A percentile compares a stretch with the other conserved stretches of the same genome.
These are phyloP conservation scores for Carposina sasakii DNA, from an alignment of 1,140 invertebrate genomes.

Conservation along the genomic window DNA sequence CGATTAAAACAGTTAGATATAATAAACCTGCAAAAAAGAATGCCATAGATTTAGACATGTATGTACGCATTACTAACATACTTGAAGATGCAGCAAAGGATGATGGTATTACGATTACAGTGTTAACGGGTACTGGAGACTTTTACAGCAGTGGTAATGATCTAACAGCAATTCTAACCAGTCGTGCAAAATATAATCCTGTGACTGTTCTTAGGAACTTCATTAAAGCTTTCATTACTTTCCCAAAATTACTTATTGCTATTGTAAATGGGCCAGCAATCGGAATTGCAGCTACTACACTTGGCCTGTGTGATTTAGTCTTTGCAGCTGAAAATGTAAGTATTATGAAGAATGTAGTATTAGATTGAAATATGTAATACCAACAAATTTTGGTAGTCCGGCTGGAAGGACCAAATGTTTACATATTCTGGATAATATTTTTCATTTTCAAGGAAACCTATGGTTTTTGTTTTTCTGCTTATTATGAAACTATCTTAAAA, in stretches of 20 bases:
- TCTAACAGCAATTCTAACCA: constrained; percentile 55
- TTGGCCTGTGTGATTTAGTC: constrained; percentile 90
- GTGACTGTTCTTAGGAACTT: constrained; percentile 74
- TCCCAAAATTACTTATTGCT: constrained; percentile 90
- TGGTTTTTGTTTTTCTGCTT: too few species aligned
- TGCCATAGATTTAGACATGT: constrained; percentile 84
- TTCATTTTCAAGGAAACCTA: too few species aligned
- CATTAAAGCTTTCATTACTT: constrained; percentile 86
- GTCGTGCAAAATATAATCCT: constrained; percentile 19
- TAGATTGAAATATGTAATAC: too few species aligned
- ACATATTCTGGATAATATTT: too few species aligned
- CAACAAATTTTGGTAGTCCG: too few species aligned
- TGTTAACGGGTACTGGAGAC: constrained; percentile 84
- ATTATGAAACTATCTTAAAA: too few species aligned
- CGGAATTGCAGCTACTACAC: constrained; percentile 88
- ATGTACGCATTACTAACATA: constrained; percentile 75
- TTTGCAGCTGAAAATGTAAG: constrained; percentile 79
- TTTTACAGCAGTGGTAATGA: constrained; percentile 94
- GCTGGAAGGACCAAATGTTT: too few species aligned
- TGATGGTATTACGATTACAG: constrained; percentile 75
- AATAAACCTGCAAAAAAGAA: constrained; percentile 86
- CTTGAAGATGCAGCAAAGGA: constrained; percentile 80
- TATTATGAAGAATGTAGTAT: too few species aligned
- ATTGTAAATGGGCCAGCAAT: constrained; percentile 96
- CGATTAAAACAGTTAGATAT: constrained; percentile 75